Percentiles rank a stretch among this genome's conserved stretches.
These are phyloP conservation scores for Parnassius glacialis DNA, from an alignment of 2,888 invertebrate species.

Conservation along the genomic window DNA sequence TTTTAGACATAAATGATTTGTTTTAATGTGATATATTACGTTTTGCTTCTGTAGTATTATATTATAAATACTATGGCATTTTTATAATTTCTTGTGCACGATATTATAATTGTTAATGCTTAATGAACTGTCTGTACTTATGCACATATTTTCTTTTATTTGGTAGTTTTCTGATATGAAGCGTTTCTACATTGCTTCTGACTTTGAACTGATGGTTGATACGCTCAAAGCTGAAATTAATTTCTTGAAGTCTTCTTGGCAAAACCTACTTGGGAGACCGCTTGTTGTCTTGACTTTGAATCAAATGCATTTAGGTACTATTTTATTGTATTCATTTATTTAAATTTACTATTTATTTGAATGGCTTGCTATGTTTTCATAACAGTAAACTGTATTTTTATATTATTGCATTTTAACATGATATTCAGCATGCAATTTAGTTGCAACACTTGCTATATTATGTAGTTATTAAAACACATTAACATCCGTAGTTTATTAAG, in stretches of 20 bases:
- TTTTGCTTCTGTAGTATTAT: no score
- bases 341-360: slow-evolving; percentile 29
- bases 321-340: slow-evolving; percentile 40
- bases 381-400: neutral
- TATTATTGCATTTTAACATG: neutral
- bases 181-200: slow-evolving; percentile 98
- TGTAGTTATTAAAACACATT: no score
- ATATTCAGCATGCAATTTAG: neutral
- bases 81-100: slow-evolving; percentile 13
- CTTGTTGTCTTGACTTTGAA: slow-evolving; percentile 94
- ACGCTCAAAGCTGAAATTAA: slow-evolving; percentile 98
- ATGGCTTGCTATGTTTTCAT: slow-evolving; percentile 48
- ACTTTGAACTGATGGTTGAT: slow-evolving; percentile 98
- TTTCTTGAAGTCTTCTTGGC: slow-evolving; percentile 99
- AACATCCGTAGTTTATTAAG: no score
- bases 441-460: neutral
- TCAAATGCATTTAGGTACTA: slow-evolving; percentile 93
- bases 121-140: neutral
- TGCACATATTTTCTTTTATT: slow-evolving; percentile 41
- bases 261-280: slow-evolving; percentile 97
- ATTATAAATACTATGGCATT: no score
- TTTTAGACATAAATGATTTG: no score
- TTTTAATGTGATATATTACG: no score
- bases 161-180: slow-evolving; percentile 97
- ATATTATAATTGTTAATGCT: neutral